Conservation (phyloP, 2,888 invertebrate genomes). For the Aspidiotus rigidus region DNA sequence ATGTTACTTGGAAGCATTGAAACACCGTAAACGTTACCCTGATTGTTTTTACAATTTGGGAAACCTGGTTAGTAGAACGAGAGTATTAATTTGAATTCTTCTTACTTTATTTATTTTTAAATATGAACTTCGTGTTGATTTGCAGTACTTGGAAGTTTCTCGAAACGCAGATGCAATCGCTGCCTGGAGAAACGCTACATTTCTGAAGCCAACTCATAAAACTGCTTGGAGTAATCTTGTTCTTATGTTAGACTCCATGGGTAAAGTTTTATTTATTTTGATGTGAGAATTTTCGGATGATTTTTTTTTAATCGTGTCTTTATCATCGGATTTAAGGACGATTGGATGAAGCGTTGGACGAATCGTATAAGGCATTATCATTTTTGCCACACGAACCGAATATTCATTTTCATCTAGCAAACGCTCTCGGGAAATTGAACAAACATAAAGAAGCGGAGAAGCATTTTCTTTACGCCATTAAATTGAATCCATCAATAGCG, state of each 20-base stretch:
- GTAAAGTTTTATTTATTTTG: conserved; percentile 34
- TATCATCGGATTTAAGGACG: conserved; percentile 19
- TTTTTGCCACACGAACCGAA: conserved; percentile 64
- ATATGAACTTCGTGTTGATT: conserved; percentile 37
- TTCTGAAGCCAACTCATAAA: conserved; percentile 64
- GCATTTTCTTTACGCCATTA: conserved; percentile 68
- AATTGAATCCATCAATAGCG: conserved; percentile 55
- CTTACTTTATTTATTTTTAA: neutral
- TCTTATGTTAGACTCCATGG: conserved; percentile 50
- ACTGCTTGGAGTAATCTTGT: conserved; percentile 89
- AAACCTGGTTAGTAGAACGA: conserved; percentile 59
- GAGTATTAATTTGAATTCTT: too few species aligned
- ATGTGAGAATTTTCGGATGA: neutral
- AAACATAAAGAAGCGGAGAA: conserved; percentile 69
- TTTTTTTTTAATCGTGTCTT: neutral
- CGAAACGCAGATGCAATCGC: conserved; percentile 62
- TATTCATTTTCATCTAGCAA: conserved; percentile 78
- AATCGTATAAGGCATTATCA: conserved; percentile 36
- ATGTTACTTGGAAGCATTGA: conserved; percentile 72
- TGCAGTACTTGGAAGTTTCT: conserved; percentile 69
- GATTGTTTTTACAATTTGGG: conserved; percentile 93
- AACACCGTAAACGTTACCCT: conserved; percentile 68
- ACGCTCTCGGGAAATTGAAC: conserved; percentile 74
- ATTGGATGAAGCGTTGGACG: conserved; percentile 13
- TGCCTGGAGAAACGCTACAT: conserved; percentile 74